These are phyloP conservation scores for Trachops cirrhosus DNA, from an alignment of 2,797 vertebrate genomes.

Conservation along the genomic window DNA sequence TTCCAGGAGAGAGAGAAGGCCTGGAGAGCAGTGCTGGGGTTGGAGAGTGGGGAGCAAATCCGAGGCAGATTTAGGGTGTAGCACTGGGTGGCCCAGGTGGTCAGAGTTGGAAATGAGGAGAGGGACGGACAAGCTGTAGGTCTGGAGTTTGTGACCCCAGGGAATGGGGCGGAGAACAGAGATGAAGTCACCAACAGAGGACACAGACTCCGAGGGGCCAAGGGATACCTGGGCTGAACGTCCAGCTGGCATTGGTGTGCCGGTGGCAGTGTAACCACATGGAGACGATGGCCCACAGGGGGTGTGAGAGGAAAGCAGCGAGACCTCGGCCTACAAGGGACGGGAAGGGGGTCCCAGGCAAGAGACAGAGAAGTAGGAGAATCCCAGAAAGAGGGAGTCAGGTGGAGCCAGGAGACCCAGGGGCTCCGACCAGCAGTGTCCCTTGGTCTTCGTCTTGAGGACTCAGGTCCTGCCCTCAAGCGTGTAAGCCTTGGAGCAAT, in stretches of 20 bases:
- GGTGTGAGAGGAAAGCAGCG: neutral
- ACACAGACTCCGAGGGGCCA: neutral
- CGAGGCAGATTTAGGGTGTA: neutral
- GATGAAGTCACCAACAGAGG: neutral
- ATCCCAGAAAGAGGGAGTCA: neutral
- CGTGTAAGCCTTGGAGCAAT: neutral
- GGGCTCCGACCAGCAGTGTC: neutral
- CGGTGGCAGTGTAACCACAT: neutral
- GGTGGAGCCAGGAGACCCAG: neutral
- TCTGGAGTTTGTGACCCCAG: neutral
- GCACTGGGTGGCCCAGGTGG: neutral
- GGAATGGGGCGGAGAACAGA: neutral
- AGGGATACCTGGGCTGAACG: neutral
- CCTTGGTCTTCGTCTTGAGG: neutral
- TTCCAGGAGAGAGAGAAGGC: neutral
- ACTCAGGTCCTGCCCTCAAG: neutral
- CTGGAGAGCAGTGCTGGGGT: neutral
- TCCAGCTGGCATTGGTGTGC: fast-evolving
- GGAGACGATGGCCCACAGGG: fast-evolving
- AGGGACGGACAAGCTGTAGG: fast-evolving
- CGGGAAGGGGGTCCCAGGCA: neutral
- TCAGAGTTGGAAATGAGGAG: neutral
- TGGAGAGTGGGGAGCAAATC: neutral
- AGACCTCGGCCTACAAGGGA: neutral
- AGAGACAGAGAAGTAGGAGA: neutral